Conservation (phyloP, 92 coral and sea anemone species). For the Palythoa heliodiscus region DNA sequence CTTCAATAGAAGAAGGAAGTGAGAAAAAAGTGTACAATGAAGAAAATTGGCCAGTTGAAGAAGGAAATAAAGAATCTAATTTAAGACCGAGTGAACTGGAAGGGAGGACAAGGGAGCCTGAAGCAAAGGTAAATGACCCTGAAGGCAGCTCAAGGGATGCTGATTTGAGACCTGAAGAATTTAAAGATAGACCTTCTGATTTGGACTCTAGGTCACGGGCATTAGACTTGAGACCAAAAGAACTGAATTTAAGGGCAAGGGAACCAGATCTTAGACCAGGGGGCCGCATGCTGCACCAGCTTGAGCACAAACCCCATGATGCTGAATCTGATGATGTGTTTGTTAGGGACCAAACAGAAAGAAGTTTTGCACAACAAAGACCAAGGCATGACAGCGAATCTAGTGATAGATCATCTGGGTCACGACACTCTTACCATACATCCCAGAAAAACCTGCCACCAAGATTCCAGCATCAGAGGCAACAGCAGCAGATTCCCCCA, state of each 20-base stretch:
- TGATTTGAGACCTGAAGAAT: slow-evolving; percentile 19
- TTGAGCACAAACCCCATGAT: slow-evolving; percentile 14
- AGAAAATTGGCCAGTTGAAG: not conserved
- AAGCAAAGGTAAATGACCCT: slow-evolving; percentile 8
- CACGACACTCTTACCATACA: slow-evolving; percentile 69
- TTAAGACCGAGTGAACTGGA: slow-evolving; percentile 24
- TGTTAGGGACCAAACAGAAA: slow-evolving; percentile 39
- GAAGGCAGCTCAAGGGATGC: slow-evolving; percentile 28
- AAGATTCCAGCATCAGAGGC: slow-evolving; percentile 72
- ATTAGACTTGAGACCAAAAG: slow-evolving; percentile 6
- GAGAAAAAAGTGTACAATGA: slow-evolving; percentile 10
- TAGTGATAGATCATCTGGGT: slow-evolving; percentile 70
- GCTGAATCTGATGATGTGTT: slow-evolving; percentile 42
- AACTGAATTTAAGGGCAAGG: slow-evolving; percentile 27
- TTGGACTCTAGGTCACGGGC: slow-evolving; percentile 12
- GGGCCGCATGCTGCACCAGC: slow-evolving; percentile 31
- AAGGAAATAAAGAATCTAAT: not conserved
- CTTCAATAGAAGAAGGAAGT: slow-evolving; percentile 9
- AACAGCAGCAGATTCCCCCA: slow-evolving; percentile 62
- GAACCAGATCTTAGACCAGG: slow-evolving; percentile 32
- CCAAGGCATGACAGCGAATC: slow-evolving; percentile 85
- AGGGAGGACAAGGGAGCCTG: slow-evolving; percentile 30
- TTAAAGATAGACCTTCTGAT: slow-evolving; percentile 23
- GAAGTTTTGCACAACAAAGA: slow-evolving; percentile 31
- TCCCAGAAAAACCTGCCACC: slow-evolving; percentile 82